Evolutionary conservation across 2,797 vertebrate species (phyloP).

Genomic region (Aldrovandia affinis): DNA sequence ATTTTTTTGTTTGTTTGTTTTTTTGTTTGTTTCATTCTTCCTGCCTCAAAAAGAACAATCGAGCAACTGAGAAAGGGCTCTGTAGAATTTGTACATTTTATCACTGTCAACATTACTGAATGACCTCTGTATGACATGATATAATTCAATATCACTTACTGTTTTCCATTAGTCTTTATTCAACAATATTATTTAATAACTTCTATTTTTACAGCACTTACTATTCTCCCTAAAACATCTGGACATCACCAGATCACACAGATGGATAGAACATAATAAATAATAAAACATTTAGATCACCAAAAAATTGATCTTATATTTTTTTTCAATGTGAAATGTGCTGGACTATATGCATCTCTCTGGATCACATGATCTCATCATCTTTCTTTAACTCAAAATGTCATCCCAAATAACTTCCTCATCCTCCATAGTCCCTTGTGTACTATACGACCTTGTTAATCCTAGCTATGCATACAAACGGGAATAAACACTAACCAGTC

Average conservation of each 20-base stretch:
- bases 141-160: not conserved
- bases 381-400: not conserved
- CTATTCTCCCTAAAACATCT: not conserved
- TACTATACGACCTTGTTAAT: no score
- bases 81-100: not conserved
- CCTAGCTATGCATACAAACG: no score
- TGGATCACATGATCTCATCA: not conserved
- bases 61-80: not conserved
- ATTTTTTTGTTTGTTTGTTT: constrained; percentile 74
- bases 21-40: constrained; percentile 40
- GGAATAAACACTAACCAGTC: no score
- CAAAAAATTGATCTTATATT: not conserved
- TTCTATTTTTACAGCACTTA: not conserved
- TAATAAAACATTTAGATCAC: not conserved
- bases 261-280: not conserved
- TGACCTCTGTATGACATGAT: not conserved
- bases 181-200: not conserved
- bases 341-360: not conserved
- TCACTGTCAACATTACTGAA: not conserved
- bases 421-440: no score
- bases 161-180: not conserved
- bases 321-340: not conserved
- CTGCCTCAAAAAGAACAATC: not conserved
- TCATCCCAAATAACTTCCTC: not conserved
- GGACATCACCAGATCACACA: not conserved